phyloP scores from a whole-genome alignment of 2,113 vertebrate genomes.

The Nothobranchius furzeri region DNA sequence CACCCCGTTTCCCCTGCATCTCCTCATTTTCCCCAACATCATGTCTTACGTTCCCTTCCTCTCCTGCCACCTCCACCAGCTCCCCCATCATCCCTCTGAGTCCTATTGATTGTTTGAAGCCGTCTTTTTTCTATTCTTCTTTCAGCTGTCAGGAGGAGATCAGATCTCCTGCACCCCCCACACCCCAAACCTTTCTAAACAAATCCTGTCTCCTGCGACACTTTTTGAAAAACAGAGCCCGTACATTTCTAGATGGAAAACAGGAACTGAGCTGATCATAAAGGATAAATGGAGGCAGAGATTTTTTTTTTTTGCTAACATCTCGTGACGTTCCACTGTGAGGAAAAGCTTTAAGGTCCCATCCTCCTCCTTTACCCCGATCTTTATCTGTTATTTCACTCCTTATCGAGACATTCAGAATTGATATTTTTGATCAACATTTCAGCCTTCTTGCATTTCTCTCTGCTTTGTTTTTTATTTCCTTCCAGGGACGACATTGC shows the following conservation, averaged over 20 bases:
- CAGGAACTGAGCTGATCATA: slow-evolving; percentile 21
- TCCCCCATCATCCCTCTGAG: slow-evolving; percentile 32
- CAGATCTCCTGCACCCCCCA: slow-evolving; percentile 38
- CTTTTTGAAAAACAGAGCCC: slow-evolving; percentile 20
- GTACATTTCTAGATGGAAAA: slow-evolving; percentile 33
- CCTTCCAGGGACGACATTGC: not conserved
- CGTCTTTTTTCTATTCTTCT: slow-evolving; percentile 20
- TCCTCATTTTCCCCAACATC: slow-evolving; percentile 24
- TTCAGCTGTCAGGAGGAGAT: slow-evolving; percentile 51
- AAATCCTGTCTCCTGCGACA: slow-evolving; percentile 31
- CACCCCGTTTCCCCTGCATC: slow-evolving; percentile 8
- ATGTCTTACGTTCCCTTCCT: slow-evolving; percentile 21
- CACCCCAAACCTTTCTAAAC: slow-evolving; percentile 35
- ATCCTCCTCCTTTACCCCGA: not conserved
- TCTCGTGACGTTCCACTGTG: slow-evolving; percentile 25
- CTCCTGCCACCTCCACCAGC: slow-evolving; percentile 9
- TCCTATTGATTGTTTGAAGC: slow-evolving; percentile 47
- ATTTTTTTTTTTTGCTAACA: slow-evolving; percentile 51
- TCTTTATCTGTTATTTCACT: no score
- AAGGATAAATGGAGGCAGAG: slow-evolving; percentile 8
- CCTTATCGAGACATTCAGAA: no score
- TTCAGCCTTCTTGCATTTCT: not conserved
- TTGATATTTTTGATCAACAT: not conserved
- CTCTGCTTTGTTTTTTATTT: not conserved
- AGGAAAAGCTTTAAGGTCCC: slow-evolving; percentile 3